Percentiles rank a stretch among this genome's conserved stretches.
Evolutionary conservation across 2,113 vertebrate genomes (phyloP).

Genomic region (Pyrgilauda ruficollis): DNA sequence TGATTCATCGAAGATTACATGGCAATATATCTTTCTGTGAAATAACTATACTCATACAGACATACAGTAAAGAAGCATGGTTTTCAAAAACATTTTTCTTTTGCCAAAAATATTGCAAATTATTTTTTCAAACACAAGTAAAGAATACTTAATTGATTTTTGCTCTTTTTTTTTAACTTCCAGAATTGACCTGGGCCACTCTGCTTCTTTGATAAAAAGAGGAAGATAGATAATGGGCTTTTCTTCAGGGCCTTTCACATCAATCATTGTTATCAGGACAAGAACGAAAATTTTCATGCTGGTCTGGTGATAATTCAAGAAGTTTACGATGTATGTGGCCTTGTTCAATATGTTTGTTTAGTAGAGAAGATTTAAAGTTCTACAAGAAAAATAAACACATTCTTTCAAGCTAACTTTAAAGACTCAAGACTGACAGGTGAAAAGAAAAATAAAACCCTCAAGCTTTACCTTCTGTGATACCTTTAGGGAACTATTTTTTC

Average conservation of each 20-base stretch:
- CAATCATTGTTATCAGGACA: slow-evolving; percentile 36
- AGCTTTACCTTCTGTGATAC: not conserved
- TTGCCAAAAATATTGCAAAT: not conserved
- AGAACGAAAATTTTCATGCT: not conserved
- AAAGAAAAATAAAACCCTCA: not conserved
- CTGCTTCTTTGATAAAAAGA: not conserved
- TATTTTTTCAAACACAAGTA: not conserved
- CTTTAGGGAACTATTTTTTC: not conserved
- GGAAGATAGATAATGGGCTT: not conserved
- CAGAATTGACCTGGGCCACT: not conserved
- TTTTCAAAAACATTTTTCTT: not conserved
- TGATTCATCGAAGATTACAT: not conserved
- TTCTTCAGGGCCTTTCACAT: slow-evolving; percentile 17
- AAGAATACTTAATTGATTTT: slow-evolving; percentile 3
- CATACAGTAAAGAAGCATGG: not conserved
- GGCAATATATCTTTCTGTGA: not conserved
- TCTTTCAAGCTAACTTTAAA: slow-evolving; percentile 19
- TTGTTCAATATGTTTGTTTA: slow-evolving; percentile 13
- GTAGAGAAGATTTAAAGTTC: not conserved
- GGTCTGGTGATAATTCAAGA: not conserved
- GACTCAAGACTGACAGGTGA: not conserved
- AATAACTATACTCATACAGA: not conserved
- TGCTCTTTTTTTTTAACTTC: not conserved
- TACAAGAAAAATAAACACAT: slow-evolving; percentile 36
- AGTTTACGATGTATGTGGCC: not conserved